Conservation (phyloP, 2,888 invertebrate species). For the Nesidiocoris tenuis region DNA sequence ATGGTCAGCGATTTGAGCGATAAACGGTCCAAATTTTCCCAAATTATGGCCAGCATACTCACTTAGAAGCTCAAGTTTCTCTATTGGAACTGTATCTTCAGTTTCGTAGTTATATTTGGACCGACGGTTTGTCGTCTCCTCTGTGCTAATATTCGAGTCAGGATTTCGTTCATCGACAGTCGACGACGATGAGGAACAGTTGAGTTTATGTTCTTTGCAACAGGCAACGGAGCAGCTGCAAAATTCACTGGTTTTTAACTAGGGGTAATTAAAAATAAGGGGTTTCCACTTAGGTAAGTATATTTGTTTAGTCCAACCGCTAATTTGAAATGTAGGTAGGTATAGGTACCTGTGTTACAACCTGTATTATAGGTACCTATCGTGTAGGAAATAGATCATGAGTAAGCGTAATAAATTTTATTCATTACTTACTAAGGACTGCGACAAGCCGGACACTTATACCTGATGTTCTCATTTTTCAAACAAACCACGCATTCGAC, state of each 20-base stretch:
- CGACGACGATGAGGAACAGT: background rate
- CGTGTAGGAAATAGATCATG: background rate
- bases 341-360: background rate
- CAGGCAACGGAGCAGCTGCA: conserved; percentile 45
- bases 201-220: conserved; percentile 39
- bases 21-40: too few species aligned
- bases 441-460: conserved; percentile 43
- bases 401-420: too few species aligned
- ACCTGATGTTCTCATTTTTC: conserved; percentile 23
- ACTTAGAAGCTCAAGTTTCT: conserved; percentile 41
- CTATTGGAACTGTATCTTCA: conserved; percentile 44
- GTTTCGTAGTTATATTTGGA: conserved; percentile 28
- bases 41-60: too few species aligned
- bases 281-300: too few species aligned
- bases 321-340: too few species aligned
- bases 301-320: too few species aligned
- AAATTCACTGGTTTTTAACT: too few species aligned
- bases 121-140: background rate
- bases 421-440: conserved; percentile 42
- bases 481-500: conserved; percentile 28
- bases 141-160: background rate
- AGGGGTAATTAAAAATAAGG: too few species aligned
- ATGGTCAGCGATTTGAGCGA: too few species aligned
- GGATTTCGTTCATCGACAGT: background rate
- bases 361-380: background rate